Base-by-base conservation (phyloP, 2,888 invertebrate species). In the Nemoura dubitans region DNA sequence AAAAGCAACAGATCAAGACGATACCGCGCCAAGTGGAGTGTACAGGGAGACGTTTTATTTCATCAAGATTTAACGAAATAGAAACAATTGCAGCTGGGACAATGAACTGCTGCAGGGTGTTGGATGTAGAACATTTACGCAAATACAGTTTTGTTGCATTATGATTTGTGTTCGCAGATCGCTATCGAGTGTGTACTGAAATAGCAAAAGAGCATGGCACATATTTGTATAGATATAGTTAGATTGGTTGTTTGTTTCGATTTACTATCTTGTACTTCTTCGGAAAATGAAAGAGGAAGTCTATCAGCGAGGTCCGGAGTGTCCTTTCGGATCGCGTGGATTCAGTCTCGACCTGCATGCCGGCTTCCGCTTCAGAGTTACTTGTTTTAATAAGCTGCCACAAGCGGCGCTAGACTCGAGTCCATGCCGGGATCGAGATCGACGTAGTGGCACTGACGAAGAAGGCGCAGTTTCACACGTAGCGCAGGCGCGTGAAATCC, bases 1-100 rank as follows among this genome's bases (percentile, higher is more conserved):
- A 59, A 59, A 59, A 59, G 6, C 59, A 59, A 59, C 59, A 59
- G 59, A 59, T 59, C 59, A 59, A 59, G 59, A 59, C 59, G 59
- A 59, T 59, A 59, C 59, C 14, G 21, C 59, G 59, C 14, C 6
- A 7, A 59, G 1, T 59, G 21, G 59, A 59, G 59, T 59, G 59
- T 10, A 59, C 16, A 59, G 59, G 21, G 59, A 59, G 21, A 2
- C 21, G 14, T 59, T 59, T 59, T 59, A 59, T 59, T 59, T 59
- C 14, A 59, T 59, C 59, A 21, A 59, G 59, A 21, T 59, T 59
- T 2, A 59, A 21, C 59, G 59, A 59, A 59, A 21, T 21, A 59
- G 59, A 59, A 59, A 21, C 59, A 59, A 59, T 21, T 59, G 59
- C 59, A 21, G 59, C 21, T 14, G 14, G 16, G 16, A 59, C 14